phyloP scores from a whole-genome alignment of 2,113 vertebrate species.

The Arenaria interpres region DNA sequence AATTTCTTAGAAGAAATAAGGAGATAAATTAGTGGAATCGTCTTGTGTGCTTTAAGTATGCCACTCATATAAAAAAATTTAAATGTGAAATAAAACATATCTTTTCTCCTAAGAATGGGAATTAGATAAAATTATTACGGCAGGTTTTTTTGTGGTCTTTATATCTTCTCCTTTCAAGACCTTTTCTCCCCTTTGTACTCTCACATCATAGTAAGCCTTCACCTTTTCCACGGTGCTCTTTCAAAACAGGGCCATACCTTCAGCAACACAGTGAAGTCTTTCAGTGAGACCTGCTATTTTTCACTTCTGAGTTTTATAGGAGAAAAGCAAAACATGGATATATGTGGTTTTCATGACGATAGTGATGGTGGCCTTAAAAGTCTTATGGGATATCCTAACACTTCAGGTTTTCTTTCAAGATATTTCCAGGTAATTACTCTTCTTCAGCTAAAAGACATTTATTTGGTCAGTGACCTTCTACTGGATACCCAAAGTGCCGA shows the following conservation, averaged over 20 bases:
- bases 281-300: neutral
- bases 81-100: neutral
- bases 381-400: neutral
- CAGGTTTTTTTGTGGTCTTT: neutral
- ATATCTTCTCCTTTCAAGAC: neutral
- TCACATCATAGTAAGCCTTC: neutral
- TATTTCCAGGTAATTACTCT: neutral
- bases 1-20: neutral
- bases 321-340: neutral
- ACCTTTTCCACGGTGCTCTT: neutral
- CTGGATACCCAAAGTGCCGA: neutral
- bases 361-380: neutral
- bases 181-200: neutral
- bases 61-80: neutral
- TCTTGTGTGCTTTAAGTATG: neutral
- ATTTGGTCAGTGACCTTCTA: neutral
- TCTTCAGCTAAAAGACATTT: neutral
- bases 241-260: neutral
- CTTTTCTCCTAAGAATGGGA: neutral
- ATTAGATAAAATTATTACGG: neutral
- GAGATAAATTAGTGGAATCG: neutral
- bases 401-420: neutral
- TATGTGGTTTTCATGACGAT: neutral
- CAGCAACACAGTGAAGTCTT: neutral
- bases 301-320: neutral